phyloP scores from a whole-genome alignment of 2,888 invertebrate species.

The Nesidiocoris tenuis region DNA sequence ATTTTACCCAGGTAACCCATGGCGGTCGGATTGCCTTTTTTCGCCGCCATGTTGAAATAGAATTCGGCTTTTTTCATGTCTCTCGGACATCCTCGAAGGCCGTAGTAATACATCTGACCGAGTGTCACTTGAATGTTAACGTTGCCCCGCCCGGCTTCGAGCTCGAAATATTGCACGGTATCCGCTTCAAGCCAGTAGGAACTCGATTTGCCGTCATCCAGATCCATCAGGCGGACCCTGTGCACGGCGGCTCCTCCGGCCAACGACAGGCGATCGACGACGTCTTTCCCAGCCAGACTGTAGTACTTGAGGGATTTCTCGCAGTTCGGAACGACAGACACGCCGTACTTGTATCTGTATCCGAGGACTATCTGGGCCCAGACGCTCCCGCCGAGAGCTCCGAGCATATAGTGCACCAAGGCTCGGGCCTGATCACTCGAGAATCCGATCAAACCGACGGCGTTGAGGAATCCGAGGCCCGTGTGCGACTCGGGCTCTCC shows the following conservation, averaged over 20 bases:
- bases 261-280: conserved; percentile 82
- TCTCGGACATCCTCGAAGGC: conserved; percentile 90
- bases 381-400: conserved; percentile 85
- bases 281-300: conserved; percentile 55
- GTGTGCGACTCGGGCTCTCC: conserved; percentile 89
- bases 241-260: conserved; percentile 87
- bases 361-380: conserved; percentile 96
- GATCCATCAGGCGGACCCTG: conserved; percentile 85
- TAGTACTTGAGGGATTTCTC: conserved; percentile 72
- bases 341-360: conserved; percentile 88
- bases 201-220: conserved; percentile 83
- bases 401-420: conserved; percentile 86
- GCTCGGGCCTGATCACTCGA: conserved; percentile 85
- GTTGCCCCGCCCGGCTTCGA: conserved; percentile 96
- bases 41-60: conserved; percentile 89
- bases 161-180: conserved; percentile 94
- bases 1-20: conserved; percentile 98
- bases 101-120: conserved; percentile 96
- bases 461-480: conserved; percentile 80
- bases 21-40: conserved; percentile 91
- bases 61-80: conserved; percentile 84
- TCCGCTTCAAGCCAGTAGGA: conserved; percentile 84
- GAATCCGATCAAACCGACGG: conserved; percentile 74
- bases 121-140: conserved; percentile 92
- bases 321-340: conserved; percentile 84